These are phyloP conservation scores for Liasis olivaceus DNA, from an alignment of 2,797 vertebrate genomes.

Conservation along the genomic window DNA sequence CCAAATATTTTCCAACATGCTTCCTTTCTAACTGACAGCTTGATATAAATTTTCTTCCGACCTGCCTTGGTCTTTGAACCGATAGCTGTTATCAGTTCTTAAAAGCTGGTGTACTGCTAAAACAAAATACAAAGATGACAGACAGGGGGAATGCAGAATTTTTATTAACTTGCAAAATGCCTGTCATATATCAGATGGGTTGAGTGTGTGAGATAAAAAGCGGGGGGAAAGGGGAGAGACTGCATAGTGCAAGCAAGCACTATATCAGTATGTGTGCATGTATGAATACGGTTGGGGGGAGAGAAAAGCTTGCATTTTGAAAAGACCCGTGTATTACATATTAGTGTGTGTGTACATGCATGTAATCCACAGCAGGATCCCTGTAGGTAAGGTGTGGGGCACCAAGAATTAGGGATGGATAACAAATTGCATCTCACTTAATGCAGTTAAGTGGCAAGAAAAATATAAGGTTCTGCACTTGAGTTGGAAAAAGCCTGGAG, in stretches of 20 bases:
- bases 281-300: neutral
- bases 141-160: slow-evolving; percentile 32
- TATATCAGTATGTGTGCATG: neutral
- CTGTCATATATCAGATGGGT: neutral
- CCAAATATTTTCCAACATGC: slow-evolving; percentile 50
- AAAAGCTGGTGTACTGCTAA: slow-evolving; percentile 7
- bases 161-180: slow-evolving; percentile 4
- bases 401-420: neutral
- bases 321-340: too few relatives aligned
- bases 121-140: slow-evolving; percentile 37
- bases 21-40: slow-evolving; percentile 34
- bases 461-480: too few relatives aligned
- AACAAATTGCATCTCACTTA: too few relatives aligned
- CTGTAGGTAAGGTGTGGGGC: neutral
- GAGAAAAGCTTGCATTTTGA: neutral
- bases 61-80: slow-evolving; percentile 36
- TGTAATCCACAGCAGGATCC: neutral
- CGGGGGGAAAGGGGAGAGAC: neutral
- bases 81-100: slow-evolving; percentile 26
- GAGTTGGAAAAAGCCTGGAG: too few relatives aligned
- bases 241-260: neutral
- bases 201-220: neutral
- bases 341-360: neutral
- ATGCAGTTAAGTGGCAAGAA: too few relatives aligned
- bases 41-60: slow-evolving; percentile 22